Evolutionary conservation across 2,113 vertebrate species (phyloP).

Genomic region (Percopsis transmontana): DNA sequence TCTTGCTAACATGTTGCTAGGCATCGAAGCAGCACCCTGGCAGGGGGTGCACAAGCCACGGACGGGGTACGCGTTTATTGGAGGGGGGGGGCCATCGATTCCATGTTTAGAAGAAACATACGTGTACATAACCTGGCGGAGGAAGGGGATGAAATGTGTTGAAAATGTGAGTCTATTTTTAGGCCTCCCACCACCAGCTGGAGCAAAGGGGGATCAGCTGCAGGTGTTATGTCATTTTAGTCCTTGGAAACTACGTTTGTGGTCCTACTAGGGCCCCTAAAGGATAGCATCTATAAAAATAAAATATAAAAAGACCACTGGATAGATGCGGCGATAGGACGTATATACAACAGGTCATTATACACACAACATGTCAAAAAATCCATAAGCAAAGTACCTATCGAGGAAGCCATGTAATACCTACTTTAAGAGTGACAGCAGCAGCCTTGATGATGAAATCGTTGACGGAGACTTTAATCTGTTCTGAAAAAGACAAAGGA

Average conservation of each 20-base stretch:
- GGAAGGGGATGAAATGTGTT: not conserved
- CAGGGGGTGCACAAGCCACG: too few species aligned
- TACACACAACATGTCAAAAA: not conserved
- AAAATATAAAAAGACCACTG: not conserved
- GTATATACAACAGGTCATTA: not conserved
- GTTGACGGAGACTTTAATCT: conserved; percentile 96
- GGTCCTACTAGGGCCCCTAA: not conserved
- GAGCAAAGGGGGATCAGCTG: not conserved
- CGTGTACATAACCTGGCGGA: not conserved
- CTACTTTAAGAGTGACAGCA: conserved; percentile 92
- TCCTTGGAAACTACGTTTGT: not conserved
- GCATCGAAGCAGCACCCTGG: too few species aligned
- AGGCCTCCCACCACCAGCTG: not conserved
- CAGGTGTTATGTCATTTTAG: not conserved
- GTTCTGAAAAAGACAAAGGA: conserved; percentile 77
- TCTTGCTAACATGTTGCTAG: too few species aligned
- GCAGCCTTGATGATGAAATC: conserved; percentile 97
- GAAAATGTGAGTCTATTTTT: conserved; percentile 15
- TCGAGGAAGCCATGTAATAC: conserved; percentile 47
- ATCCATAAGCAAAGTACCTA: not conserved
- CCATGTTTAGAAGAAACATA: too few species aligned
- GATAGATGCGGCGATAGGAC: not conserved
- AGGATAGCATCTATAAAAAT: too few species aligned
- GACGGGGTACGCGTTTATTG: too few species aligned
- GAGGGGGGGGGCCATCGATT: too few species aligned